Base-by-base conservation (phyloP, 2,797 vertebrate species). In the Argyrosomus regius region DNA sequence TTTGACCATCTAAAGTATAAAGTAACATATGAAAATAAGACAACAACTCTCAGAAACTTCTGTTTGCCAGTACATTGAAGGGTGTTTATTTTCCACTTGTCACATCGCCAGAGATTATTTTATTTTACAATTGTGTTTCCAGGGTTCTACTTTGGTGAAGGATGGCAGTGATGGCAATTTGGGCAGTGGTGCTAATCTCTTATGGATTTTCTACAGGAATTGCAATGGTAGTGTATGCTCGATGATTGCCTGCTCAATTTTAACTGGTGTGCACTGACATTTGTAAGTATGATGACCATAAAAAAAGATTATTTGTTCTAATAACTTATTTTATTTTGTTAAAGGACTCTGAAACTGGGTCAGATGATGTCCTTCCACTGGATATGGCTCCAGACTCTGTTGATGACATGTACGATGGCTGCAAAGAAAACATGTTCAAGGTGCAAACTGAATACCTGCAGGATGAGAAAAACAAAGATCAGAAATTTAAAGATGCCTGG, bases 361-460 rank as follows among this genome's bases (percentile, higher is more conserved):
- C 56, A 4, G 60, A 78, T 14, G 0, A 9, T 9, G 35, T 39
- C 35, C 0, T 53, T 39, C n/a, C 57, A 1, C 46, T 91, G 61
- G 82, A 89, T 48, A 61, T 87, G 78, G 75, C 82, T 72, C 53
- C 11, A 10, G 43, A 84, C 0, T 17, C 87, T 18, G 82, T 88
- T 7, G 90, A 92, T 65, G 88, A 91, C 66, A 86, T 83, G 85
- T 89, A 84, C 43, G 0, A 1, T 1, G 83, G 76, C 9, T 92
- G 86, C 80, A 75, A 57, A 61, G 66, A 80, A 16, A 8, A 78
- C n/a, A 90, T 91, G 88, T 9, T 2, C 35, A 54, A 74, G 48
- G 2, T 89, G 52, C 66, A 43, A 50, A 78, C 61, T 1, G 57
- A 87, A 28, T 87, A 87, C 35, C 77, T 93, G 35, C 1, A 5